Evolutionary conservation across 2,888 invertebrate genomes (phyloP).

Genomic region (Drosophila parthenogenetica): DNA sequence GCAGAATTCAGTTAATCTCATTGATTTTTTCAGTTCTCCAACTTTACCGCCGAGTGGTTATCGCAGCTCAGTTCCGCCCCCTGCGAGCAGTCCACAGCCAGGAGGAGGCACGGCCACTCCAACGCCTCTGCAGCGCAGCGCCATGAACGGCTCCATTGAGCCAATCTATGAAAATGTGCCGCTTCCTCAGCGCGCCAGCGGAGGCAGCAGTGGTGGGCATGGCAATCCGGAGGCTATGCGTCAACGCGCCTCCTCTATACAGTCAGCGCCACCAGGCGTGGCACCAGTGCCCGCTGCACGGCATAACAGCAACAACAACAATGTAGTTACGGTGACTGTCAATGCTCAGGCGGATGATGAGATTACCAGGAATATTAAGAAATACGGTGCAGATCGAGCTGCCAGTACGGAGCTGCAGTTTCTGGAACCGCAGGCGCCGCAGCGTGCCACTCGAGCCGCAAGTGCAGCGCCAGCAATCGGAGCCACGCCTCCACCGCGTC

Average conservation of each 20-base stretch:
- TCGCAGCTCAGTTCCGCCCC: slow-evolving; percentile 84
- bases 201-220: slow-evolving; percentile 55
- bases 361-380: slow-evolving; percentile 72
- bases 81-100: slow-evolving; percentile 85
- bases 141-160: slow-evolving; percentile 87
- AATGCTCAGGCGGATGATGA: slow-evolving; percentile 61
- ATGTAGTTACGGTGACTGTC: slow-evolving; percentile 61
- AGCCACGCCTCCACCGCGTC: slow-evolving; percentile 76
- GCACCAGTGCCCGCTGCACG: slow-evolving; percentile 71
- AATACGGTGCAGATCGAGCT: slow-evolving; percentile 75
- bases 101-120: slow-evolving; percentile 49
- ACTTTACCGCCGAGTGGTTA: slow-evolving; percentile 85
- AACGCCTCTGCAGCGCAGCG: slow-evolving; percentile 83
- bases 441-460: slow-evolving; percentile 72
- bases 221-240: slow-evolving; percentile 77
- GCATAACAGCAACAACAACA: slow-evolving; percentile 44
- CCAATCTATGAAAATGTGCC: slow-evolving; percentile 94
- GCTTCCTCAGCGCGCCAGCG: slow-evolving; percentile 68
- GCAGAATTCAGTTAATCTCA: background rate
- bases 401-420: slow-evolving; percentile 78
- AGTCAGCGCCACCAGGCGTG: slow-evolving; percentile 89
- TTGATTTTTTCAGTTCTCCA: slow-evolving; percentile 59
- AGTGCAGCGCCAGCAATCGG: slow-evolving; percentile 81
- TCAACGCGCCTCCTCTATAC: slow-evolving; percentile 88
- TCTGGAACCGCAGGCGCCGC: slow-evolving; percentile 76